These are phyloP conservation scores for Tricholaema leucomelas DNA, from an alignment of 2,113 vertebrate species.

Conservation along the genomic window DNA sequence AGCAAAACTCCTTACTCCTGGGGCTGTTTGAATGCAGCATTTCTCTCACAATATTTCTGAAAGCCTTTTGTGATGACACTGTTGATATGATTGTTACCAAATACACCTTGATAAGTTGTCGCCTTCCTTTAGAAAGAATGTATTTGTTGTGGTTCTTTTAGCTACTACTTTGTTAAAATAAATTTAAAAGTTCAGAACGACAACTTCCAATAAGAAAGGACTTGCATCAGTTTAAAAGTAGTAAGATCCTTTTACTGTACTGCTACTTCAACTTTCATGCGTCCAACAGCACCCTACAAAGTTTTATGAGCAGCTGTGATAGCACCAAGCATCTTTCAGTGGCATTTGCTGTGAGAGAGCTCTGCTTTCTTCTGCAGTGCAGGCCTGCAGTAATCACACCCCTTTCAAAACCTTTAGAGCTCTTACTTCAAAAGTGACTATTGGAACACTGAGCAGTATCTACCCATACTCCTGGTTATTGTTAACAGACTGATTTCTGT, in stretches of 20 bases:
- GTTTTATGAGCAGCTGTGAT: background rate
- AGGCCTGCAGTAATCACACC: background rate
- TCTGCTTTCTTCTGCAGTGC: background rate
- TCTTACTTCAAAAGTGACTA: background rate
- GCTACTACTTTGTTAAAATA: background rate
- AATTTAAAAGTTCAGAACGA: background rate
- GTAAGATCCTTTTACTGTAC: background rate
- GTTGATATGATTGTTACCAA: background rate
- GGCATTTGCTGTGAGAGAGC: background rate
- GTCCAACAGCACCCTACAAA: background rate
- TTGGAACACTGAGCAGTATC: background rate
- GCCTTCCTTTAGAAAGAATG: background rate
- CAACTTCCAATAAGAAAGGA: background rate
- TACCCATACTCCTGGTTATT: background rate
- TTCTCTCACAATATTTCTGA: background rate
- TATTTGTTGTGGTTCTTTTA: background rate
- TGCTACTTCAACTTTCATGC: background rate
- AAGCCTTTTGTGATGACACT: background rate
- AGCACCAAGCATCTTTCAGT: background rate
- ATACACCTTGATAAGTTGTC: background rate
- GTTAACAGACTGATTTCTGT: background rate
- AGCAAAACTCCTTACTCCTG: background rate
- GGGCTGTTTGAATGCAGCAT: background rate
- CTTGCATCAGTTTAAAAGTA: background rate
- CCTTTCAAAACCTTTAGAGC: background rate